Evolutionary conservation across 2,113 vertebrate species (phyloP).

Genomic region (Lophochroa leadbeateri): DNA sequence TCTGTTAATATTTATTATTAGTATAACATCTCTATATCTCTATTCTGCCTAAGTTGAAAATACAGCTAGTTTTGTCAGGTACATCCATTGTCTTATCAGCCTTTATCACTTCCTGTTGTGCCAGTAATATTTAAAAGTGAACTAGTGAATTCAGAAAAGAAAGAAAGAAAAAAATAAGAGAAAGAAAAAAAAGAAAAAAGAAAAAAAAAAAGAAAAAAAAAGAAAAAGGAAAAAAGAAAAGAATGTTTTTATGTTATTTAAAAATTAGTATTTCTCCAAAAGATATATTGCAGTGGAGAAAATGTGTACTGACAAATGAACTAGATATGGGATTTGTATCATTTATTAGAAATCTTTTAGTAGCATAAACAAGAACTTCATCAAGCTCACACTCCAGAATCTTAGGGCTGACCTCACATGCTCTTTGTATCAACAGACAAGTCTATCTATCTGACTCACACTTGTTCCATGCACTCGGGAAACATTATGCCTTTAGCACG

Average conservation of each 20-base stretch:
- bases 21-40: background rate
- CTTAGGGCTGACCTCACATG: slow-evolving; percentile 22
- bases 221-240: fast-evolving
- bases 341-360: slow-evolving; percentile 15
- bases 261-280: background rate
- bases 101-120: background rate
- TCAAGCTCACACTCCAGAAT: background rate
- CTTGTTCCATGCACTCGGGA: fast-evolving
- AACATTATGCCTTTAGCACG: background rate
- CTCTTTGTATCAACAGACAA: background rate
- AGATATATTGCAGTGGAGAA: background rate
- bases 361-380: slow-evolving; percentile 11
- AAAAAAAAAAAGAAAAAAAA: no score
- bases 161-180: background rate
- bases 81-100: background rate
- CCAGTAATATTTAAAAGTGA: background rate
- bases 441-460: slow-evolving; percentile 22
- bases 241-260: background rate
- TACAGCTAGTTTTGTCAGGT: background rate
- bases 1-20: background rate
- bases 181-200: background rate
- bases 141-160: background rate
- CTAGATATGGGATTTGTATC: background rate
- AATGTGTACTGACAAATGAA: background rate
- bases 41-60: background rate